A percentile compares a stretch with the other conserved stretches of the same genome.
Conservation (phyloP, 2,797 vertebrate species). For the Oreortyx pictus region DNA sequence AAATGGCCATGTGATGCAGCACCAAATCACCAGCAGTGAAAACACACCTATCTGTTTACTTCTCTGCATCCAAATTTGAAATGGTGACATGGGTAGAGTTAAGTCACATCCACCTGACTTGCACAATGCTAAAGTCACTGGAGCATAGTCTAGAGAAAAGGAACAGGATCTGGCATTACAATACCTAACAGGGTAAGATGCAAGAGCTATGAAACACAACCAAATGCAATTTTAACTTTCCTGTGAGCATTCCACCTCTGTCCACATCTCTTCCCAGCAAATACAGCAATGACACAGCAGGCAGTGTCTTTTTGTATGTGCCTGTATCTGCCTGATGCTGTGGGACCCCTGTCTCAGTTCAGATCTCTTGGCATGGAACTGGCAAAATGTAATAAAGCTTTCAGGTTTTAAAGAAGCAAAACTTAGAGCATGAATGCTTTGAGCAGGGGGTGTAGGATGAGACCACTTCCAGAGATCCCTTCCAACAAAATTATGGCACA, state of each 20-base stretch:
- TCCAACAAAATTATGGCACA: background rate
- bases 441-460: background rate
- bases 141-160: background rate
- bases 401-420: background rate
- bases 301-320: rapidly evolving
- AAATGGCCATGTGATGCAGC: background rate
- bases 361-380: background rate
- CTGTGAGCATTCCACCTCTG: background rate
- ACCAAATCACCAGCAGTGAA: background rate
- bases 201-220: background rate
- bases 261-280: background rate
- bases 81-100: background rate
- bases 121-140: background rate
- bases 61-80: background rate
- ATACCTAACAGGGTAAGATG: background rate
- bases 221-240: background rate
- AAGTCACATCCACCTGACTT: background rate
- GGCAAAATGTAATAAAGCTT: background rate
- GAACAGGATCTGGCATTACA: background rate
- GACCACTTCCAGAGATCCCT: background rate
- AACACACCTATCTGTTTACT: background rate
- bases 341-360: background rate
- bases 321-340: background rate
- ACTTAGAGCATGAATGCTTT: background rate
- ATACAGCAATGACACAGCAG: background rate